These are phyloP conservation scores for Clepsis dumicolana DNA, from an alignment of 2,888 invertebrate species.

Conservation along the genomic window DNA sequence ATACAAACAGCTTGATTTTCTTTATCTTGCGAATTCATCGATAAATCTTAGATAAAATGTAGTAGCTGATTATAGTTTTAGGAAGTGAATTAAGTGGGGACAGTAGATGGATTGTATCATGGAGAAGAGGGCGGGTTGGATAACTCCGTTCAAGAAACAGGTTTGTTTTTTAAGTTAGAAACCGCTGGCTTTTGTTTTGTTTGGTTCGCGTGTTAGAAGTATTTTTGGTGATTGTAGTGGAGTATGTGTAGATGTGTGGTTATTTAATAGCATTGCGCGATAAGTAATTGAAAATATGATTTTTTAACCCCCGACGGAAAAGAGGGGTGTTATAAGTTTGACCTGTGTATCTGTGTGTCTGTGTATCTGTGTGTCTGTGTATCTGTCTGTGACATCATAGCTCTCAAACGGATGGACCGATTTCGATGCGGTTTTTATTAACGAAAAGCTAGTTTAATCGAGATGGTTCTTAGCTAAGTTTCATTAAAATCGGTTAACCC, in stretches of 20 bases:
- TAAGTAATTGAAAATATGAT: no score
- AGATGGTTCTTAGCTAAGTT: no score
- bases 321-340: no score
- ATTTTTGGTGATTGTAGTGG: neutral
- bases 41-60: slow-evolving; percentile 31
- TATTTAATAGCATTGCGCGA: no score
- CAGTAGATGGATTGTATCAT: neutral
- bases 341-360: no score
- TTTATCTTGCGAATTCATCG: slow-evolving; percentile 23
- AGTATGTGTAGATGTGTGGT: neutral
- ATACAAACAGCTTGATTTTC: slow-evolving; percentile 8
- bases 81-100: slow-evolving; percentile 1
- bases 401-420: no score
- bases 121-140: slow-evolving; percentile 18
- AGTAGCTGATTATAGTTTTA: slow-evolving; percentile 8
- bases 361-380: no score
- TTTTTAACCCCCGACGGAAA: no score
- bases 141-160: slow-evolving; percentile 38
- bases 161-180: slow-evolving; percentile 8
- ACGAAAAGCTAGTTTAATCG: no score
- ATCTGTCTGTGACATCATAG: no score
- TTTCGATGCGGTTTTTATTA: no score
- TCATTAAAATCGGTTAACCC: no score
- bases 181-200: neutral
- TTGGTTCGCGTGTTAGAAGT: neutral